These are phyloP conservation scores for Phymorhynchus buccinoides DNA, from an alignment of 1,140 invertebrate genomes.

Conservation along the genomic window DNA sequence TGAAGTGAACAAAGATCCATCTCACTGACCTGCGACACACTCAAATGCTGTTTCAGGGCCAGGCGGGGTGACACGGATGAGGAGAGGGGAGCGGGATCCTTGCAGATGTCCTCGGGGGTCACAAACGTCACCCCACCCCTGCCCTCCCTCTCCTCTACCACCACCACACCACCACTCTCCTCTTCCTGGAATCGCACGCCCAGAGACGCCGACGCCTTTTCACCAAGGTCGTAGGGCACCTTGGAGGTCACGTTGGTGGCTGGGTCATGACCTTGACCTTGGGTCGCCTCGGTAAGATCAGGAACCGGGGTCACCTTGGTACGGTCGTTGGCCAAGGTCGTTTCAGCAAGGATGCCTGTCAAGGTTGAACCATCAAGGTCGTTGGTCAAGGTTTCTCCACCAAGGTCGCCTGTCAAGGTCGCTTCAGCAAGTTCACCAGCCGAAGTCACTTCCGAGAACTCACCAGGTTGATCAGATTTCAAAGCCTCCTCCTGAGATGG, in stretches of 20 bases:
- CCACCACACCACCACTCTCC: neutral
- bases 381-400: no score
- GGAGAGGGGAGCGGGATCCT: no score
- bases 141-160: neutral
- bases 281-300: neutral
- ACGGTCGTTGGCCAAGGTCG: neutral
- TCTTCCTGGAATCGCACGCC: neutral
- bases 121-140: neutral
- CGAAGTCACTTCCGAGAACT: neutral
- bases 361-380: no score
- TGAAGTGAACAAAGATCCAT: no score
- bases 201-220: neutral
- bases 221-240: neutral
- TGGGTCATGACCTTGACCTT: neutral
- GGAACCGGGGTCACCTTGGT: neutral
- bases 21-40: slow-evolving; percentile 6
- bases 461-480: no score
- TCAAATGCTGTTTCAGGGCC: neutral
- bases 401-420: no score
- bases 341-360: no score
- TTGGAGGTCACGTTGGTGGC: neutral
- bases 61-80: neutral
- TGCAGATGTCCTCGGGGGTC: neutral
- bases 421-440: neutral
- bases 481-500: no score